Base-by-base conservation (phyloP, 1,140 invertebrate genomes). In the Drosophila bocqueti region DNA sequence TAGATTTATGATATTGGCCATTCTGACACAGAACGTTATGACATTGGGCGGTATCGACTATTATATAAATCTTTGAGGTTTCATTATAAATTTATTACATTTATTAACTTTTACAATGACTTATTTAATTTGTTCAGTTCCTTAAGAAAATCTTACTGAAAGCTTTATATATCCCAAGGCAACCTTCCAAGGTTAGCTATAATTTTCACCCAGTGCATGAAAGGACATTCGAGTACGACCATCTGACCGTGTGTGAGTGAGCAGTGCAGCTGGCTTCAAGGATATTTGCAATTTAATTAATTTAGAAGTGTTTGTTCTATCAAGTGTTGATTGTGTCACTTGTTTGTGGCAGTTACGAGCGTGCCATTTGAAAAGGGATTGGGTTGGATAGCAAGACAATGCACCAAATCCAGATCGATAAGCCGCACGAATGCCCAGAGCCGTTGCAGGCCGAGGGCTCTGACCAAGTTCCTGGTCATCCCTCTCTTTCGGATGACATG, bases 211-310 rank as follows among this genome's bases (percentile, higher is more conserved):
- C 63, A 47, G 64, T 67, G 64, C 34, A 42, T n/a, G 15, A 42
- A 45, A 11, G 9, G 26, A 42, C 38, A 24, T 45, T 42, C 31
- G 47, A 60, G 16, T 45, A 58, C 64, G 9, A 11, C 18, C 49
- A 68, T 40, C 24, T 43, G 55, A 50, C 61, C 64, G 74, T 62
- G 58, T 78, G 75, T 65, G 65, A 52, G 77, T 57, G 61, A 59
- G 43, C 40, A 69, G 10, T 81, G 81, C 85, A 81, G 67, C 64
- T 69, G 85, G 85, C 81, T 85, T 90, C 69, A 79, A 89, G 85
- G 79, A 90, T 89, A 89, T 89, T 89, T 90, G 85, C 85, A 89
- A 89, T 89, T 89, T 89, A 89, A 89, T 89, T 89, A 89, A 89
- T 89, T 89, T 89, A 90, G 85, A 89, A 89, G 85, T 89, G 85